Base-by-base conservation (phyloP, 1,140 invertebrate genomes). In the Chionoecetes opilio region DNA sequence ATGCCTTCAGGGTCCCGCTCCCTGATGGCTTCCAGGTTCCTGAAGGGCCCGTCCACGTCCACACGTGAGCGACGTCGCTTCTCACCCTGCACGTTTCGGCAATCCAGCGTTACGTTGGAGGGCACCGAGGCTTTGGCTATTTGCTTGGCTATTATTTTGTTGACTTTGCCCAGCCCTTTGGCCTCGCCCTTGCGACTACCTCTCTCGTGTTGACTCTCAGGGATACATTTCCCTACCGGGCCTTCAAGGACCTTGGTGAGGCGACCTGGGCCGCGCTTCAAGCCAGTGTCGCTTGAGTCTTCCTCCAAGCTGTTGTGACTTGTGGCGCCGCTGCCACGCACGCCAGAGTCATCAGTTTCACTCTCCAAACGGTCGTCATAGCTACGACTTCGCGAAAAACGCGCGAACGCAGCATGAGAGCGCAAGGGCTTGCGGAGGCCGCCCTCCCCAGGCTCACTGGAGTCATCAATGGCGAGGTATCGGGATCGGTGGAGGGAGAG, bases 131-230 rank as follows among this genome's bases (percentile, higher is more conserved):
- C 63, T 63, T 94, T 95, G 75, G 37, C 94, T 53, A 96, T 94
- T 35, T 96, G 96, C 46, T 96, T 96, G 21, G 96, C 94, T 17
- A 96, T 96, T 34, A 96, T 96, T 86, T 96, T 96, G 31, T 96
- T 96, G 11, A 95, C 96, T 53, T 96, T 96, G 31, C 96, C 96
- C 26, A 96, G 86, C 32, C 96, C 96, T 82, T 96, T 96, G 14
- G 75, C 53, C 21, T 94, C 93, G 5, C 63, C 26, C 82, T 89
- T 94, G 87, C 93, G 92, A 87, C 91, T 14, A 84, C 63, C 82
- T 88, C 92, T 92, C 34, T 32, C 32, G 11, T 82, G 41, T 63
- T 6, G 63, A n/a, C 63, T 9, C 82, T 89, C 90, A 37, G 87
- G 92, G 53, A 92, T 14, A 84, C 63, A 41, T 88, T 95, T 95